Percentiles rank a stretch among this genome's conserved stretches.
Evolutionary conservation across 2,113 vertebrate species (phyloP).

Genomic region (Toxotes jaculatrix): DNA sequence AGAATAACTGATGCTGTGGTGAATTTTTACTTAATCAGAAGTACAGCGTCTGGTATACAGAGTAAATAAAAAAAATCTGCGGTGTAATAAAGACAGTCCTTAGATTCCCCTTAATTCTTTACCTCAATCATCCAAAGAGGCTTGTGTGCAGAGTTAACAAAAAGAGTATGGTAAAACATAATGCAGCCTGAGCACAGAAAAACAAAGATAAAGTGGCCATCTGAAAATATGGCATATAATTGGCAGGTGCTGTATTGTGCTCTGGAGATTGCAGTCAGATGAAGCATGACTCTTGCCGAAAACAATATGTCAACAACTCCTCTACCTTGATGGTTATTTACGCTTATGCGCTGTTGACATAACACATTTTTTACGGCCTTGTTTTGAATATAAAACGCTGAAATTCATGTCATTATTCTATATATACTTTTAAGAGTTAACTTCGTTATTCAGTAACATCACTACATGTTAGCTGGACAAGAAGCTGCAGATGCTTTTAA

Average conservation of each 20-base stretch:
- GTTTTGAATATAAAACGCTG: neutral
- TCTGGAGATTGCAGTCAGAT: slow-evolving; percentile 21
- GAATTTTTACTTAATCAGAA: slow-evolving; percentile 39
- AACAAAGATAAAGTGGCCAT: slow-evolving; percentile 48
- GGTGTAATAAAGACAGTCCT: slow-evolving; percentile 16
- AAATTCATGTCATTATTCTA: neutral
- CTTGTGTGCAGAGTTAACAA: neutral
- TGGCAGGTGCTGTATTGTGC: slow-evolving; percentile 49
- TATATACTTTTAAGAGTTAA: neutral
- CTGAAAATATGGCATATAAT: slow-evolving; percentile 44
- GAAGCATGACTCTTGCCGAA: slow-evolving; percentile 26
- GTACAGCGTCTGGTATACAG: neutral
- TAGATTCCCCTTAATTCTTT: slow-evolving; percentile 14
- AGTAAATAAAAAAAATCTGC: slow-evolving; percentile 32
- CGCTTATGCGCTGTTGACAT: slow-evolving; percentile 28
- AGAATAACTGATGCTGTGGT: slow-evolving; percentile 27
- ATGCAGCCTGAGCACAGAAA: slow-evolving; percentile 24
- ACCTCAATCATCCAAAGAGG: slow-evolving; percentile 3
- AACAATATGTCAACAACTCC: slow-evolving; percentile 37
- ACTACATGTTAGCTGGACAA: neutral
- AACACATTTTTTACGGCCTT: neutral
- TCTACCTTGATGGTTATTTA: slow-evolving; percentile 37
- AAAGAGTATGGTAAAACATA: neutral
- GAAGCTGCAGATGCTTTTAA: slow-evolving; percentile 12
- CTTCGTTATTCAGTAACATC: neutral